These are phyloP conservation scores for Gallinago media DNA, from an alignment of 2,113 vertebrate genomes.

Conservation along the genomic window DNA sequence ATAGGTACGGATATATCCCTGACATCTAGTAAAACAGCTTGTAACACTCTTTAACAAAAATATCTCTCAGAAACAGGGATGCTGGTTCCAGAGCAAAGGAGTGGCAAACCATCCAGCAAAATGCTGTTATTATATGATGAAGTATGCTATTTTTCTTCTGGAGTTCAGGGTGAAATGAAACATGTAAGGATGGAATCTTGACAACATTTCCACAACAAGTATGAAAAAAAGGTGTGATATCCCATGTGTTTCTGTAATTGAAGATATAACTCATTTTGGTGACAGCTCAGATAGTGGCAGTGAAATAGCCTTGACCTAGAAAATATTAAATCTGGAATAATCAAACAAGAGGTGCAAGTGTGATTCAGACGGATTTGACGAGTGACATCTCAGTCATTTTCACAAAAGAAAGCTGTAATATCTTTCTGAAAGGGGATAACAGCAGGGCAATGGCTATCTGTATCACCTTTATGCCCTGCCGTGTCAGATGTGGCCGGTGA, in stretches of 20 bases:
- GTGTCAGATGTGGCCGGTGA: background rate
- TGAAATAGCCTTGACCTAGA: slow-evolving; percentile 25
- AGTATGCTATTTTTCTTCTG: background rate
- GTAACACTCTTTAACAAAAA: background rate
- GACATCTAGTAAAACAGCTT: background rate
- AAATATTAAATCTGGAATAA: slow-evolving; percentile 48
- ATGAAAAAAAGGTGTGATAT: slow-evolving; percentile 63
- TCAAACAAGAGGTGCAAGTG: background rate
- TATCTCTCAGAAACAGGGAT: background rate
- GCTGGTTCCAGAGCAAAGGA: background rate
- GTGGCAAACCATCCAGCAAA: background rate
- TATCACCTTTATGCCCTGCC: background rate
- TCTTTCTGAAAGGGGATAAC: background rate
- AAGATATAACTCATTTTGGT: slow-evolving; percentile 54
- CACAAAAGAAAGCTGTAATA: background rate
- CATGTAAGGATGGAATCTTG: slow-evolving; percentile 18
- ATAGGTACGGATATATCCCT: background rate
- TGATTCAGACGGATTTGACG: background rate
- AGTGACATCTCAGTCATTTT: background rate
- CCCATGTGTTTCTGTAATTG: slow-evolving; percentile 53
- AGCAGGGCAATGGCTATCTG: background rate
- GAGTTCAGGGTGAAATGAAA: background rate
- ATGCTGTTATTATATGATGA: background rate
- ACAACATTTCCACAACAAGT: slow-evolving; percentile 7
- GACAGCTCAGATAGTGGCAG: slow-evolving; percentile 1